Conservation (phyloP, 2,113 vertebrate species). For the Chloroceryle aenea region DNA sequence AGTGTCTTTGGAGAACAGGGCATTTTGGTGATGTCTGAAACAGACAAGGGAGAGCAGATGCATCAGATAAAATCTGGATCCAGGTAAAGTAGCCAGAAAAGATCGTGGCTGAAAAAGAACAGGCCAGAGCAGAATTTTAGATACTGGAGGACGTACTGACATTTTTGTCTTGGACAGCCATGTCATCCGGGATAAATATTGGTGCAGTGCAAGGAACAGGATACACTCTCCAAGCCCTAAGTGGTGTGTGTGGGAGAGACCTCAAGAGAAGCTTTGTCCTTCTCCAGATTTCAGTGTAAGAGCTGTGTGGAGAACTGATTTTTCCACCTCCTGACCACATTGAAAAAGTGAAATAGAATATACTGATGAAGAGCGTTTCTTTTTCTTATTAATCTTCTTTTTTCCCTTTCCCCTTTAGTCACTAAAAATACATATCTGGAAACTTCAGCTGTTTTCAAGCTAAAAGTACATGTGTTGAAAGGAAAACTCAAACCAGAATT, state of each 20-base stretch:
- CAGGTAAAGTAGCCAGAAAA: background rate
- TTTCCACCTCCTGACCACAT: background rate
- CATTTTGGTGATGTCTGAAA: background rate
- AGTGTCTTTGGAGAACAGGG: background rate
- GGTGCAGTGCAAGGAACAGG: background rate
- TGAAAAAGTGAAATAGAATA: background rate
- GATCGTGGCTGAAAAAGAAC: background rate
- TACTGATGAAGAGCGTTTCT: background rate
- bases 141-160: background rate
- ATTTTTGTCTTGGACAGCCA: background rate
- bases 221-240: background rate
- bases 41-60: background rate
- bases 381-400: background rate
- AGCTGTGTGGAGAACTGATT: background rate
- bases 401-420: background rate
- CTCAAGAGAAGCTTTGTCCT: background rate
- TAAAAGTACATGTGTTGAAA: background rate
- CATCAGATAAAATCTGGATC: background rate
- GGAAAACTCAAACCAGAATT: background rate
- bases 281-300: background rate
- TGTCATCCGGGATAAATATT: background rate
- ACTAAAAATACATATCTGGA: background rate
- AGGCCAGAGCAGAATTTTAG: background rate
- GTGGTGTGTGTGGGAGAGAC: background rate
- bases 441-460: background rate